Conservation (phyloP, 2,797 vertebrate genomes). For the Craterocephalus amniculus region DNA sequence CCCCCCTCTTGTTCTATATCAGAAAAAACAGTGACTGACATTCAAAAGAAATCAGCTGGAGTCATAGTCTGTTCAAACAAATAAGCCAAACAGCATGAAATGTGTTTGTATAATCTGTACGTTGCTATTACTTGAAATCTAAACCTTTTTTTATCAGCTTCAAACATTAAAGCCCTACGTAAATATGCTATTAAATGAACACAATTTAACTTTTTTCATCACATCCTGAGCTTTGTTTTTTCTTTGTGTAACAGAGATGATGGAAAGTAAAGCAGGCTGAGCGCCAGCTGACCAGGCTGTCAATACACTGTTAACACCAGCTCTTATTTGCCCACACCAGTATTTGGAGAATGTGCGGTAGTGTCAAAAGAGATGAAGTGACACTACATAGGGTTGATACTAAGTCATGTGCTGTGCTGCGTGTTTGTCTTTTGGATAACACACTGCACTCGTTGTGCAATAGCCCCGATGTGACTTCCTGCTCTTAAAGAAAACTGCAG, state of each 20-base stretch:
- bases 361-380: conserved; percentile 57
- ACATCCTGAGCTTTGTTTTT: not conserved
- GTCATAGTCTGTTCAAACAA: not conserved
- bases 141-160: not conserved
- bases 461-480: conserved; percentile 45
- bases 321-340: conserved; percentile 12
- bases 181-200: not conserved
- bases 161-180: not conserved
- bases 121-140: not conserved
- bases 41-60: conserved; percentile 1
- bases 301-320: conserved; percentile 15
- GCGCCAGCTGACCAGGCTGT: conserved; percentile 8
- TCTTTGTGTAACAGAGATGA: not conserved
- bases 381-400: conserved; percentile 52
- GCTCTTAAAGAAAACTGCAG: conserved; percentile 44
- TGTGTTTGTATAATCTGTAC: not conserved
- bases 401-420: conserved; percentile 58
- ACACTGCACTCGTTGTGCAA: conserved; percentile 52
- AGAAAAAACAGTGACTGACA: not conserved
- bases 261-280: not conserved
- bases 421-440: conserved; percentile 61
- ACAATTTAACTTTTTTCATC: too few species aligned
- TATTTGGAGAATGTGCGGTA: conserved; percentile 36
- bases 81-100: not conserved
- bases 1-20: not conserved